Evolutionary conservation across 2,888 invertebrate species (phyloP), one percentile per base, ranked within the genome.

Genomic region (Acheta domesticus): DNA sequence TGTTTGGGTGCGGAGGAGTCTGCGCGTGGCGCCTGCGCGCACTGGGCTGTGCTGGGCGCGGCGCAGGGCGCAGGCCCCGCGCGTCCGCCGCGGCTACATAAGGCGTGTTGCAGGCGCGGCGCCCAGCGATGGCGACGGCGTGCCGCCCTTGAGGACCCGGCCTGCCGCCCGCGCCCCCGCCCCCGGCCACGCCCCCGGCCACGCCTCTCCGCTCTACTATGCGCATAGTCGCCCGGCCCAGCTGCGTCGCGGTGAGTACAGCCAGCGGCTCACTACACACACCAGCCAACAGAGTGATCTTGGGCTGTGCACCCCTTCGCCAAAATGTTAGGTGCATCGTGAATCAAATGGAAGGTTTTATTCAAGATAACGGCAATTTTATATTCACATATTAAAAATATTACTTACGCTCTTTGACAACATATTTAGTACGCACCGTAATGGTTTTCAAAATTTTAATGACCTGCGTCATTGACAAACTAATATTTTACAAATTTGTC

Each of bases 201-300:
- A 62, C 62, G 62, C 62, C 62, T 62, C 62, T 62, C 62, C 62
- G 62, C 62, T 79, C 91, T 91, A 92, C 92, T 92, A 93, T 93
- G 93, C 92, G 91, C 91, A 92, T 93, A 92, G 91, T 90, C 91
- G 91, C 89, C 89, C 89, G 91, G 88, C 89, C 90, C 91, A 90
- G 91, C 91, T 90, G 92, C 90, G 91, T 92, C 91, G 92, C 92
- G 93, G 93, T 93, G 86, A 92, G 92, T 87, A 62, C 62, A 19
- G 16, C n/a, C 62, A 19, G 14, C 62, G 1, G 62, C n/a, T n/a
- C 4, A n/a, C 62, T 62, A 11, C 62, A 4, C 62, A 19, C 16
- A 14, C 23, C 5, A 5, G 36, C 36, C 36, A 36, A 36, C 36
- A 36, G 36, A 36, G 36, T 5, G 36, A 36, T 36, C 36, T 3